phyloP scores from a whole-genome alignment of 2,113 vertebrate species.

The Sylvia atricapilla region DNA sequence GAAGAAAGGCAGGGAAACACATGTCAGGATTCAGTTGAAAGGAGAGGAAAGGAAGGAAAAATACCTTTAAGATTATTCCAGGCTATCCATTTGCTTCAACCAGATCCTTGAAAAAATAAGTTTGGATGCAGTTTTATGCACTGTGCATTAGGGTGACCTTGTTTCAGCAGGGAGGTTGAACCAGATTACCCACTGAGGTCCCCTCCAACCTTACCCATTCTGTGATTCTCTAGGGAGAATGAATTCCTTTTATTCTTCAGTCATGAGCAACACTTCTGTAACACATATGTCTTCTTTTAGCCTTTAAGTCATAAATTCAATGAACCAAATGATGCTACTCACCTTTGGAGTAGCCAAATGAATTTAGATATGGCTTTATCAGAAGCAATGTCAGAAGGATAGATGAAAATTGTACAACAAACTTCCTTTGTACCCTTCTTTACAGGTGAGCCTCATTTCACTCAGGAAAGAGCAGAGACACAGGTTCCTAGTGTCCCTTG shows the following conservation, averaged over 20 bases:
- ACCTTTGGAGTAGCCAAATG: not conserved
- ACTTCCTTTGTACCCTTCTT: not conserved
- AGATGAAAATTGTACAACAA: not conserved
- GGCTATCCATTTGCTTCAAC: not conserved
- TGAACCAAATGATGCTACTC: not conserved
- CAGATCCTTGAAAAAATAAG: constrained; percentile 3
- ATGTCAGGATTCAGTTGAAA: not conserved
- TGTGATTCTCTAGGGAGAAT: not conserved
- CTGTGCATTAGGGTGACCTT: not conserved
- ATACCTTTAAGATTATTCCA: not conserved
- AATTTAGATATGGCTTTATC: not conserved
- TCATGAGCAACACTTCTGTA: not conserved
- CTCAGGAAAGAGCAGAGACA: not conserved
- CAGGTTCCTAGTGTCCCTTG: not conserved
- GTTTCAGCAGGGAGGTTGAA: not conserved
- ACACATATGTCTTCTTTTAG: not conserved
- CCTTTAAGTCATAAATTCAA: constrained; percentile 12
- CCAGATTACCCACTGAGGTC: not conserved
- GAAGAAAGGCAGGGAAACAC: not conserved
- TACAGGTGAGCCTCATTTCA: not conserved
- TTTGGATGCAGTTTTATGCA: not conserved
- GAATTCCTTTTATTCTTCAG: not conserved
- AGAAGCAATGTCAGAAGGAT: not conserved
- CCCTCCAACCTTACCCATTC: not conserved
- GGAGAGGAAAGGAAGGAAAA: not conserved